Conservation (phyloP, 2,113 vertebrate genomes). For the Acanthisitta chloris region DNA sequence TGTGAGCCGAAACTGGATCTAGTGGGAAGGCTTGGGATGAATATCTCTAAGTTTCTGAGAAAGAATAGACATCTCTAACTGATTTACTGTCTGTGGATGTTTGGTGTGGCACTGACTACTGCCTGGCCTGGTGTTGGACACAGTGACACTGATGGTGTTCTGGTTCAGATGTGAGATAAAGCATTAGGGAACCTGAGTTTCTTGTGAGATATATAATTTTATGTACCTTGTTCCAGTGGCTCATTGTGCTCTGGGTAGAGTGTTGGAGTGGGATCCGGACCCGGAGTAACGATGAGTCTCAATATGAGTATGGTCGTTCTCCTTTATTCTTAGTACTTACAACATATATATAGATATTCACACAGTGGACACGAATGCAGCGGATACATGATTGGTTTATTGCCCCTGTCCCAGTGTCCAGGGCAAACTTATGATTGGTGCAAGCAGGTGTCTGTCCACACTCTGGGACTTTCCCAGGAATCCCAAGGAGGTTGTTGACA, state of each 20-base stretch:
- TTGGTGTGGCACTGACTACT: accelerated
- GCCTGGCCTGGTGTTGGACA: background rate
- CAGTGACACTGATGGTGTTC: accelerated
- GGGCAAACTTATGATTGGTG: no score
- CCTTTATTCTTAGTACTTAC: no score
- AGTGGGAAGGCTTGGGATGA: background rate
- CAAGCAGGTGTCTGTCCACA: no score
- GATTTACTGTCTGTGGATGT: background rate
- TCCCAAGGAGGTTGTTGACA: no score
- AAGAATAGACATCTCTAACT: background rate
- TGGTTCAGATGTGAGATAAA: background rate
- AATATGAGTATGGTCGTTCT: no score
- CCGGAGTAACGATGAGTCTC: no score
- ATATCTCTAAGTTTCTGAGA: background rate
- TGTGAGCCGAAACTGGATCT: background rate
- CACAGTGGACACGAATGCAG: no score
- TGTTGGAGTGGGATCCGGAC: no score
- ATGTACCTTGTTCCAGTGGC: accelerated
- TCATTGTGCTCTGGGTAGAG: accelerated
- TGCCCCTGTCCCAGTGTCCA: no score
- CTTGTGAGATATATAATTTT: background rate
- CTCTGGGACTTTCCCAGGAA: no score
- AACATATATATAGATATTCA: no score
- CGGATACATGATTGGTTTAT: no score
- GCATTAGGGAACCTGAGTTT: background rate